Percentiles rank a stretch among this genome's conserved stretches.
Conservation (phyloP, 2,797 vertebrate genomes). For the Cheirogaleus major region DNA sequence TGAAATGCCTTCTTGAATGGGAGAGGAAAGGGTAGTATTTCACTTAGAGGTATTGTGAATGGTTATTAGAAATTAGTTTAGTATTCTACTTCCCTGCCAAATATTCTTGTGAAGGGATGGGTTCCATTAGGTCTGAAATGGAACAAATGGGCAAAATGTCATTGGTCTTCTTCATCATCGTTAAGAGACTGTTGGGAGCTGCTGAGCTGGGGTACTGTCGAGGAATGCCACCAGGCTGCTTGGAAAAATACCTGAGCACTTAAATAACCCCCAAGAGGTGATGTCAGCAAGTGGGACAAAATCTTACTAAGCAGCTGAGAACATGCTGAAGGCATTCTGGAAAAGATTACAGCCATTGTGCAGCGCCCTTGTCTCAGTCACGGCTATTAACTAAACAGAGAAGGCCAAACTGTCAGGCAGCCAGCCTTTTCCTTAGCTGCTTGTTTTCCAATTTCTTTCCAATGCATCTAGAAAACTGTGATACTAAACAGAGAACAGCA, state of each 20-base stretch:
- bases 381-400: neutral
- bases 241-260: constrained; percentile 30
- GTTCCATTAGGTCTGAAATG: neutral
- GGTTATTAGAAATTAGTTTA: neutral
- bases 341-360: neutral
- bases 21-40: neutral
- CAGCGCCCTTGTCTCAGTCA: neutral
- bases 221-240: neutral
- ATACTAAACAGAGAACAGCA: neutral
- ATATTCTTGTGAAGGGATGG: neutral
- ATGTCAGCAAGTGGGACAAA: neutral
- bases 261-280: neutral
- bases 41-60: neutral
- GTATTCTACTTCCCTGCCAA: neutral
- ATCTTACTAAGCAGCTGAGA: neutral
- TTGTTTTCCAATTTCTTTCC: constrained; percentile 5
- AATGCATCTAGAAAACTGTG: neutral
- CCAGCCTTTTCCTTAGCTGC: neutral
- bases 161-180: neutral
- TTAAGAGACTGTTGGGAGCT: neutral
- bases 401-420: neutral
- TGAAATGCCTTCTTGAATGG: neutral
- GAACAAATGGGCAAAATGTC: neutral
- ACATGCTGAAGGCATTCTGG: neutral
- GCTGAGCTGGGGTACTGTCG: neutral